These are phyloP conservation scores for Brachyptera putata DNA, from an alignment of 2,888 invertebrate genomes.

Conservation along the genomic window DNA sequence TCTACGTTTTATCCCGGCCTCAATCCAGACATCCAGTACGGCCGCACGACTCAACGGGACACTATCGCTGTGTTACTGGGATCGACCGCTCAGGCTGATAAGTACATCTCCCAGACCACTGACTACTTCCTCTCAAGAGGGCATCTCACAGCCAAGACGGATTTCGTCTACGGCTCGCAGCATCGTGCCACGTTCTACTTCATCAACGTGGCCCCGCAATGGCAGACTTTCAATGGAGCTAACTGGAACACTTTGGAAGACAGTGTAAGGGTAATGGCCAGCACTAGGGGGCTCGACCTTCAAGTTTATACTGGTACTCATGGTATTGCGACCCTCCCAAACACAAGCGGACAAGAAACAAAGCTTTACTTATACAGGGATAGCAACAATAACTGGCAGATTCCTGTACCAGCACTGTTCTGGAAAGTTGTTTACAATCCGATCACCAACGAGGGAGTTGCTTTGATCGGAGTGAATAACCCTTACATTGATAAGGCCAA, in stretches of 20 bases:
- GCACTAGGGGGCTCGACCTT: conserved; percentile 37
- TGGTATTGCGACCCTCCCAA: conserved; percentile 53
- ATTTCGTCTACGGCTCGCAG: conserved; percentile 56
- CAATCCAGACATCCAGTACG: conserved; percentile 40
- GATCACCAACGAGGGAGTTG: conserved; percentile 50
- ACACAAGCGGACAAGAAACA: conserved; percentile 35
- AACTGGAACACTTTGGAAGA: conserved; percentile 55
- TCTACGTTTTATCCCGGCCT: conserved; percentile 49
- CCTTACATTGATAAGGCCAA: conserved; percentile 45
- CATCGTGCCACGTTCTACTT: conserved; percentile 60
- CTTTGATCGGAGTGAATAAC: conserved; percentile 60
- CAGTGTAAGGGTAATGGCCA: conserved; percentile 47
- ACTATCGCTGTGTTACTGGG: conserved; percentile 23
- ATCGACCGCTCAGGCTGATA: conserved; percentile 15
- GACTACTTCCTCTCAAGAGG: conserved; percentile 51
- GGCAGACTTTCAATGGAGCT: conserved; percentile 43
- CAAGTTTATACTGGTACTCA: conserved; percentile 55
- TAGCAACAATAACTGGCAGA: conserved; percentile 42
- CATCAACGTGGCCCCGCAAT: conserved; percentile 63
- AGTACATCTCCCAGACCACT: conserved; percentile 9
- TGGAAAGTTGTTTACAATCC: conserved; percentile 55
- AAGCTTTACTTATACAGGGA: conserved; percentile 37
- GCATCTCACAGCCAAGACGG: conserved; percentile 58
- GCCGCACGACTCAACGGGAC: conserved; percentile 20
- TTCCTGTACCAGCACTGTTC: conserved; percentile 54